Conservation (phyloP, 2,888 invertebrate genomes). For the Drosophila colorata region DNA sequence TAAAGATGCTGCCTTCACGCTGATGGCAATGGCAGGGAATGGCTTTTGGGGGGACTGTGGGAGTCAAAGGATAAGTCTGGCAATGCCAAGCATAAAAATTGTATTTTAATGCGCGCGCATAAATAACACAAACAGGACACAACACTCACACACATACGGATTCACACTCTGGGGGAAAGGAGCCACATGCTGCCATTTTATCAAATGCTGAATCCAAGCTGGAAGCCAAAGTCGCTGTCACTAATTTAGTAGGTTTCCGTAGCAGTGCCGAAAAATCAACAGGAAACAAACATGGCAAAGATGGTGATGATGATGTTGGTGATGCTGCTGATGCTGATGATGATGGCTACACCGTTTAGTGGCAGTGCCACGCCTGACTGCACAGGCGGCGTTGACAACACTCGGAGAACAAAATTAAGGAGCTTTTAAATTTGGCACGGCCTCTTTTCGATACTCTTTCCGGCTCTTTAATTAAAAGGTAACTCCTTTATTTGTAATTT, state of each 20-base stretch:
- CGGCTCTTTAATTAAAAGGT: not conserved
- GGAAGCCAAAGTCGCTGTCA: constrained; percentile 66
- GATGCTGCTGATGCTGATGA: constrained; percentile 29
- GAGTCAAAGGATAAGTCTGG: constrained; percentile 78
- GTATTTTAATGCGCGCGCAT: constrained; percentile 80
- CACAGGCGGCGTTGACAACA: constrained; percentile 70
- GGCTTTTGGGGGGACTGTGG: constrained; percentile 14
- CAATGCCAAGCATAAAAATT: constrained; percentile 77
- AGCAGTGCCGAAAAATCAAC: constrained; percentile 77
- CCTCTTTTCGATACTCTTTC: constrained; percentile 6
- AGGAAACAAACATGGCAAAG: constrained; percentile 75
- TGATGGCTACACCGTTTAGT: constrained; percentile 61
- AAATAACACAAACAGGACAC: constrained; percentile 77
- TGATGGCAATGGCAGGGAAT: constrained; percentile 13
- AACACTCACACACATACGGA: constrained; percentile 21
- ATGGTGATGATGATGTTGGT: constrained; percentile 10
- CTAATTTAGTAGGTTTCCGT: constrained; percentile 76
- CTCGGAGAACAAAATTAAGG: constrained; percentile 14
- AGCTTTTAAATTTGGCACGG: not conserved
- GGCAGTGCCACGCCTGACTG: constrained; percentile 66
- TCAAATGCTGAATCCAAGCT: constrained; percentile 71
- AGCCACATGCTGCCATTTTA: constrained; percentile 60
- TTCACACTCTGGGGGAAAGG: constrained; percentile 27
- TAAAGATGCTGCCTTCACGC: constrained; percentile 69
- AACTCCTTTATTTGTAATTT: no score